Evolutionary conservation across 2,888 invertebrate species (phyloP).

Genomic region (Drosophila bunnanda): DNA sequence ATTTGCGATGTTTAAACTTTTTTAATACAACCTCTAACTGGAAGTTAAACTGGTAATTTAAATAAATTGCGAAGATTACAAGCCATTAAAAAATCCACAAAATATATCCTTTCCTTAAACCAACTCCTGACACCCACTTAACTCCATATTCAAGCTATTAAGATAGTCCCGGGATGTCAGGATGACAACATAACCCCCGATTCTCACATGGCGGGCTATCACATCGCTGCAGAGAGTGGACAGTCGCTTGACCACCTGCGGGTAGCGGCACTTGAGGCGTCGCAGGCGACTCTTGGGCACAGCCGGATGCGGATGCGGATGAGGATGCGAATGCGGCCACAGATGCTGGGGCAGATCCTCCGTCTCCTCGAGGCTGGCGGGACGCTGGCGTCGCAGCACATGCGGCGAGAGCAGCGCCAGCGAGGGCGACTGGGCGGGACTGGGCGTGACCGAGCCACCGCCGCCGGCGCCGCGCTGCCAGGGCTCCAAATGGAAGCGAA

Average conservation of each 20-base stretch:
- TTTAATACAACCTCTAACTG: no score
- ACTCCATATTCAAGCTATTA: neutral
- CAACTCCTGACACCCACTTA: neutral
- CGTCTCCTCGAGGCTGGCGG: constrained; percentile 81
- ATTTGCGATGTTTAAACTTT: no score
- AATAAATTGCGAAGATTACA: no score
- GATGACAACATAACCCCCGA: neutral
- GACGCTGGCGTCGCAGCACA: constrained; percentile 83
- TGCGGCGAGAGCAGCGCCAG: constrained; percentile 81
- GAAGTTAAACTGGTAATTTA: no score
- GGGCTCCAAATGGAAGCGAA: constrained; percentile 84
- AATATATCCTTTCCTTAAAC: no score
- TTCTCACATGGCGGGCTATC: constrained; percentile 86
- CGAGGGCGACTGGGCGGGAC: constrained; percentile 83
- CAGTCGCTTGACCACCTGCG: constrained; percentile 85
- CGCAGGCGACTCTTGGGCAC: constrained; percentile 61
- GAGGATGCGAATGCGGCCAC: constrained; percentile 16
- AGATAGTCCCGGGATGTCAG: no score
- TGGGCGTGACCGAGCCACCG: constrained; percentile 78
- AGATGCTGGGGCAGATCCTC: constrained; percentile 69
- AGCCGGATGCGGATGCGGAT: constrained; percentile 22
- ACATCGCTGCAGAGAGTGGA: constrained; percentile 87
- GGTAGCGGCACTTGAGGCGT: constrained; percentile 84
- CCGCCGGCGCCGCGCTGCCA: constrained; percentile 82
- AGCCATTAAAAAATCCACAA: neutral